A percentile compares a stretch with the other conserved stretches of the same genome.
Conservation (phyloP, 2,888 invertebrate species). For the Platerodrilus igneus region DNA sequence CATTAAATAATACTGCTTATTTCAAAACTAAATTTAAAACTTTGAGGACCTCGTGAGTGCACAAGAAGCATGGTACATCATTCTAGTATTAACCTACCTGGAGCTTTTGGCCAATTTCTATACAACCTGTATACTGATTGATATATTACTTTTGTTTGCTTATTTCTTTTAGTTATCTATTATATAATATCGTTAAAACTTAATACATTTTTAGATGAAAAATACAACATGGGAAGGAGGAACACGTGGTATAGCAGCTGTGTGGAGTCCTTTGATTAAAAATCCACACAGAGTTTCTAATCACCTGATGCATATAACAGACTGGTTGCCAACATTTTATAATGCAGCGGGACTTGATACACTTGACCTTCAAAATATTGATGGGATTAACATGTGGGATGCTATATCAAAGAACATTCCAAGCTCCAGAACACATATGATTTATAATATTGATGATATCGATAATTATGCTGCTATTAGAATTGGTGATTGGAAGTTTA, state of each 20-base stretch:
- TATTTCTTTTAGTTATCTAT: too few relatives aligned
- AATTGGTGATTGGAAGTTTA: conserved; percentile 60
- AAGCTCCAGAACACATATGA: conserved; percentile 53
- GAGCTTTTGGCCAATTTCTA: too few relatives aligned
- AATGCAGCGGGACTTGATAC: conserved; percentile 52
- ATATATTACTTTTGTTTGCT: too few relatives aligned
- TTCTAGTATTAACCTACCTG: too few relatives aligned
- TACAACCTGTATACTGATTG: too few relatives aligned
- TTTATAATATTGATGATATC: conserved; percentile 56
- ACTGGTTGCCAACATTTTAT: conserved; percentile 67
- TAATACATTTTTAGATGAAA: conserved; percentile 55
- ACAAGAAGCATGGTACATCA: too few relatives aligned
- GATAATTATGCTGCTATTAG: conserved; percentile 55
- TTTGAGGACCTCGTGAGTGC: too few relatives aligned
- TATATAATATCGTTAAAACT: too few relatives aligned
- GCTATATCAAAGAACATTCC: conserved; percentile 47
- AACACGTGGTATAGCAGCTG: conserved; percentile 57
- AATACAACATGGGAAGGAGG: conserved; percentile 70
- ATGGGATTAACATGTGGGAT: conserved; percentile 53
- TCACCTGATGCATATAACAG: conserved; percentile 61
- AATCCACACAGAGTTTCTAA: conserved; percentile 55
- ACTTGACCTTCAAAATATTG: conserved; percentile 53
- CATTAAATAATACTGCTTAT: too few relatives aligned
- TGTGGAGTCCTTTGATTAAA: conserved; percentile 61
- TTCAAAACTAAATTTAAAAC: too few relatives aligned